Evolutionary conservation across 2,888 invertebrate genomes (phyloP).

Genomic region (Acanthosoma haemorrhoidale): DNA sequence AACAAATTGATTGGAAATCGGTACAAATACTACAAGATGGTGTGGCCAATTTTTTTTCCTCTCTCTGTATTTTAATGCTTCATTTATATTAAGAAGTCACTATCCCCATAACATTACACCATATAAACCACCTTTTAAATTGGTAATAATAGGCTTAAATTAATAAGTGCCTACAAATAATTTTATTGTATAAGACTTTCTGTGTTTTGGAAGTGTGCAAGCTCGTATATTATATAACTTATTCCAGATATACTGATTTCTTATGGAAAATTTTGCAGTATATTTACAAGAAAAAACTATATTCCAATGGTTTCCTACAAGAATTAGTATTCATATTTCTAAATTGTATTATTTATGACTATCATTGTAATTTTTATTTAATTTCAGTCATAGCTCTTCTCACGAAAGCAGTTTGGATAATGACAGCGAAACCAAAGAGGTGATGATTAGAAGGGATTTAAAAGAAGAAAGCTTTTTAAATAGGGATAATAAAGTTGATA

Average conservation of each 20-base stretch:
- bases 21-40: too few species aligned
- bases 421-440: not conserved
- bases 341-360: not conserved
- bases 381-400: conserved; percentile 22
- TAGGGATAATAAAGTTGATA: conserved; percentile 20
- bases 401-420: conserved; percentile 15
- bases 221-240: not conserved
- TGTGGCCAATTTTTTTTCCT: too few species aligned
- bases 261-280: not conserved
- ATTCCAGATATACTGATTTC: not conserved
- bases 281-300: too few species aligned
- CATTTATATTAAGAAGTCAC: too few species aligned
- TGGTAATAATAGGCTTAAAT: too few species aligned
- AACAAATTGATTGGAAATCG: too few species aligned
- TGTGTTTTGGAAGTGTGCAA: not conserved
- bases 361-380: not conserved
- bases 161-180: too few species aligned
- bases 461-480: conserved; percentile 28
- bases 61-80: too few species aligned
- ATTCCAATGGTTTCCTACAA: too few species aligned
- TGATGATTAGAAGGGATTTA: conserved; percentile 14
- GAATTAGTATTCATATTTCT: too few species aligned
- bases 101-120: too few species aligned
- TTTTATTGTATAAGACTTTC: not conserved
- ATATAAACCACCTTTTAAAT: too few species aligned